Percentiles rank a stretch among this genome's conserved stretches.
Evolutionary conservation across 2,797 vertebrate genomes (phyloP).

Genomic region (Hemitrygon akajei): DNA sequence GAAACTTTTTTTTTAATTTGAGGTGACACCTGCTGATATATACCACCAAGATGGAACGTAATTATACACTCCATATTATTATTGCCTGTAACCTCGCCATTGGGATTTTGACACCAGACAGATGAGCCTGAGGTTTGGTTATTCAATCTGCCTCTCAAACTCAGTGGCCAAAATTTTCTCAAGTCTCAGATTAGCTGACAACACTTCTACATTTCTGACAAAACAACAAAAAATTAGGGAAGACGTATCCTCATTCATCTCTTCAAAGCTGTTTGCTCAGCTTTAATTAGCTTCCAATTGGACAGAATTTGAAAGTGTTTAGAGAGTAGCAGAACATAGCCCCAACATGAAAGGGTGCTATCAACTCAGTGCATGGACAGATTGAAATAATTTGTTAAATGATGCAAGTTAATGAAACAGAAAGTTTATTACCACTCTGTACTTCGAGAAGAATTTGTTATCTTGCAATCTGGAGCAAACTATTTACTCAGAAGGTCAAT

Average conservation of each 20-base stretch:
- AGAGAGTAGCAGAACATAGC: background rate
- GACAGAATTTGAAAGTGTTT: background rate
- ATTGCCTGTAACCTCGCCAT: background rate
- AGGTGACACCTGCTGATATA: background rate
- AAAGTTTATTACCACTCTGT: background rate
- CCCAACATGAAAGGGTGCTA: background rate
- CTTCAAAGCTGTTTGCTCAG: background rate
- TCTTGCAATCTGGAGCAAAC: background rate
- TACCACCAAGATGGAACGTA: background rate
- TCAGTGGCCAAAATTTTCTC: background rate
- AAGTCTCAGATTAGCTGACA: background rate
- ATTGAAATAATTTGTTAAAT: background rate
- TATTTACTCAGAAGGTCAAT: background rate
- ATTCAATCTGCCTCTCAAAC: background rate
- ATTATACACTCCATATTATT: background rate
- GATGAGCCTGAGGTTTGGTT: background rate
- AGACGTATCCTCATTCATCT: background rate
- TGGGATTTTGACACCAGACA: background rate
- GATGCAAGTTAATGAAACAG: conserved; percentile 2
- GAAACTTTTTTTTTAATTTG: background rate
- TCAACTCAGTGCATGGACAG: background rate
- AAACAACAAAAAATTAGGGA: background rate
- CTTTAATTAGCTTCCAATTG: background rate
- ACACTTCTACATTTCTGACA: background rate
- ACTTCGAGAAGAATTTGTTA: background rate